Base-by-base conservation (phyloP, 2,888 invertebrate species). In the Oasisia sp. region DNA sequence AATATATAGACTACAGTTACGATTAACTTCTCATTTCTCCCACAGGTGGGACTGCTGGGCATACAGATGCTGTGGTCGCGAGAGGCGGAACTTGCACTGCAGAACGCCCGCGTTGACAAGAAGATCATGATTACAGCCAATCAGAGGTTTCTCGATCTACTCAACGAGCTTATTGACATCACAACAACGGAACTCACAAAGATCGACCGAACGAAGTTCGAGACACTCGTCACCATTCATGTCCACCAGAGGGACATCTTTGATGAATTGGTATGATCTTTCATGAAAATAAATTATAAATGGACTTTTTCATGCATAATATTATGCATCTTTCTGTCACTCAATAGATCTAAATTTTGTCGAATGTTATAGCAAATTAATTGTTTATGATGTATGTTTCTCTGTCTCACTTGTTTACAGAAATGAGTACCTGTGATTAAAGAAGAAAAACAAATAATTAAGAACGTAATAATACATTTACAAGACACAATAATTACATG, bases 21-120 rank as follows among this genome's bases (percentile, higher is more conserved):
- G 50, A 50, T 50, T 50, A 50, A 50, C 50, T 50, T 50, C n/a
- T 56, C 27, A 14, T 92, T 89, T 92, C 19, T 89, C 32, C 91
- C 56, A 0, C 92, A 97, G 96, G 96, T 98, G 94, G 98, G 98
- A 58, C 97, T 99, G 38, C 97, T 99, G 91, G 99, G 99, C 7
- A 98, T 99, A 93, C 99, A 99, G 97, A 98, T 99, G 98, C 98
- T 99, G 94, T 99, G 99, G 99, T 99, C 99, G 0, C 97, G 98
- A 94, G 99, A 99, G 96, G 98, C 98, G 1, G 99, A 99, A 96
- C 96, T 98, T 92, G 99, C 99, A 0, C 97, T 99, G 92, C 97
- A 98, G 97, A 98, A 98, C 97, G 99, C 99, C 19, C 97, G 98
- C 90, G 97, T 98, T 93, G 99, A 99, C 96, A 98, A 98, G 96